A percentile compares a stretch with the other conserved stretches of the same genome.
Conservation (phyloP, 1,140 invertebrate genomes). For the Leptonema lineaticorne region DNA sequence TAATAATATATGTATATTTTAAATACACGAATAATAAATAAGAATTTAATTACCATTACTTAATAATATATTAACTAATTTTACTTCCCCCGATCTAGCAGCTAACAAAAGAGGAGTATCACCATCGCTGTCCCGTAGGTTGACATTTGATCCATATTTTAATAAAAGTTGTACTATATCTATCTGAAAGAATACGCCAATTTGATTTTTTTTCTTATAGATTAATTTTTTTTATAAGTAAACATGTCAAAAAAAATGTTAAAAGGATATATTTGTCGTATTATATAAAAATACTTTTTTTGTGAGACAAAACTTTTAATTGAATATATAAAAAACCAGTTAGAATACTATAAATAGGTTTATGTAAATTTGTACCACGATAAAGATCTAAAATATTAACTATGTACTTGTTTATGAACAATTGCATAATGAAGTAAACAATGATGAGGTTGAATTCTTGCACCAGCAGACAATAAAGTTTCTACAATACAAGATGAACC, state of each 20-base stretch:
- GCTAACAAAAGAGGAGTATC: conserved; percentile 63
- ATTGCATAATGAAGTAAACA: conserved; percentile 38
- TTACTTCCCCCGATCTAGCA: conserved; percentile 54
- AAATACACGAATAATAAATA: neutral
- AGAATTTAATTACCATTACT: conserved; percentile 49
- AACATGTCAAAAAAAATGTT: too few species aligned
- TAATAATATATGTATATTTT: neutral
- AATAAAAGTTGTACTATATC: conserved; percentile 44
- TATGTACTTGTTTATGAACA: conserved; percentile 32
- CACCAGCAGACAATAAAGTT: conserved; percentile 30
- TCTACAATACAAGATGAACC: conserved; percentile 28
- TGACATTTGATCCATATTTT: conserved; percentile 52
- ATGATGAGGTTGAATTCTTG: conserved; percentile 36
- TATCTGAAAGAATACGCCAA: conserved; percentile 21
- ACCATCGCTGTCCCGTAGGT: conserved; percentile 60
- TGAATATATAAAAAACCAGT: neutral
- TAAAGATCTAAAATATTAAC: neutral
- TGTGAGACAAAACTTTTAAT: neutral
- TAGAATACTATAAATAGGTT: too few species aligned
- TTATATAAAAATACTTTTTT: too few species aligned
- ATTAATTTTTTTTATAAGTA: too few species aligned
- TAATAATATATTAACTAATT: conserved; percentile 53
- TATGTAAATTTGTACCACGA: too few species aligned
- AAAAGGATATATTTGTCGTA: too few species aligned
- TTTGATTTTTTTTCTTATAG: too few species aligned